Evolutionary conservation across 2,888 invertebrate genomes (phyloP).

Genomic region (Limnephilus auricula): DNA sequence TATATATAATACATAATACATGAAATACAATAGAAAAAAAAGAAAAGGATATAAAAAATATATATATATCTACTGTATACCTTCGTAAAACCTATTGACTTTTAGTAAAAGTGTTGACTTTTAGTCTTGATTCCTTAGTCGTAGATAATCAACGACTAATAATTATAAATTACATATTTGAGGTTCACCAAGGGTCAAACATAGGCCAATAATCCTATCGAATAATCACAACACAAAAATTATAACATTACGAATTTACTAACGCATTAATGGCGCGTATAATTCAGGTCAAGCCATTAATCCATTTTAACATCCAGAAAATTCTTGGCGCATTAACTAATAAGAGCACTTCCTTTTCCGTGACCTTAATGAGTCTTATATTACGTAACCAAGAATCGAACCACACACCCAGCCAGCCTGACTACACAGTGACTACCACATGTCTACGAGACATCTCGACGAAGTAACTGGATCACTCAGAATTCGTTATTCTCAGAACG

Average conservation of each 20-base stretch:
- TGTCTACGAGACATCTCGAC: not conserved
- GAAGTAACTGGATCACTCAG: conserved; percentile 32
- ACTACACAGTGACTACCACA: not conserved
- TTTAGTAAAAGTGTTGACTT: not conserved
- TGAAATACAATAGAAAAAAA: too few species aligned
- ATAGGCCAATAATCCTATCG: not conserved
- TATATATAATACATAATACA: too few species aligned
- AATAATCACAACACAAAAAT: not conserved
- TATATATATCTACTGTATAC: too few species aligned
- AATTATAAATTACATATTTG: not conserved
- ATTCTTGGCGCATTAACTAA: conserved; percentile 11
- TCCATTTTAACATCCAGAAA: not conserved
- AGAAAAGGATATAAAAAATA: too few species aligned
- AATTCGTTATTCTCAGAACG: conserved; percentile 50
- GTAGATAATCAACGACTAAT: not conserved
- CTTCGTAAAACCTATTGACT: too few species aligned
- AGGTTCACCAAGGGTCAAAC: not conserved
- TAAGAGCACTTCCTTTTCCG: conserved; percentile 15
- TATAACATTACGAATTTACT: not conserved
- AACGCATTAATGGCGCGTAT: not conserved
- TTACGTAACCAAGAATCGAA: conserved; percentile 25
- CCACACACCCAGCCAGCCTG: not conserved
- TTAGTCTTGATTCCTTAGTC: not conserved
- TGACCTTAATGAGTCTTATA: conserved; percentile 26
- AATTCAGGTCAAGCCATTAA: conserved; percentile 6